Evolutionary conservation across 2,888 invertebrate genomes (phyloP), one percentile per base, ranked within the genome.

Genomic region (Chrysina gloriosa): DNA sequence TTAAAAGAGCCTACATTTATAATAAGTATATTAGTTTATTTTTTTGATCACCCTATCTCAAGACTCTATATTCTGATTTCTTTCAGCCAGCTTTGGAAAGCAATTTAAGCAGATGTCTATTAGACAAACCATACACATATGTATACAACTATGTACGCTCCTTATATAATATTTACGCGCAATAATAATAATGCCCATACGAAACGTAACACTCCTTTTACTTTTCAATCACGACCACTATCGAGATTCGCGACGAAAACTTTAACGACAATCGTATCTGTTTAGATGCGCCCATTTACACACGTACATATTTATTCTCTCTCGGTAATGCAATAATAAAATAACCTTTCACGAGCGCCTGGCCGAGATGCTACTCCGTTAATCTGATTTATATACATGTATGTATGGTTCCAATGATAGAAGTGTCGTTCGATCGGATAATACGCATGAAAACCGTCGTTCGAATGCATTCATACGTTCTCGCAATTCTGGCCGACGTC

Each of bases 321-420:
- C 63, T 65, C 63, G 61, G n/a, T n/a, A n/a, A n/a, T n/a, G n/a
- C n/a, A n/a, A n/a, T n/a, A n/a, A n/a, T n/a, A n/a, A n/a, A n/a
- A 67, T 73, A 71, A 73, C 71, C 73, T 73, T 68, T 73, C 73
- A 73, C 73, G 73, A 52, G n/a, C n/a, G n/a, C n/a, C n/a, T n/a
- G n/a, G n/a, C n/a, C n/a, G n/a, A n/a, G n/a, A n/a, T n/a, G n/a
- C n/a, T 31, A 19, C 52, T 31, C 52, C 31, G 19, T 52, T 52
- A 31, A 52, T 52, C 52, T 31, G 31, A 52, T 31, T 52, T 52
- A 19, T 52, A 31, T 29, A 11, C 34, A 34, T n/a, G n/a, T n/a
- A 9, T 19, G 45, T 11, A 14, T 36, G 11, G 36, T 36, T 9
- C 11, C 11, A 48, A n/a, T 7, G 11, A n/a, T n/a, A n/a, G n/a